These are phyloP conservation scores for Podargus strigoides DNA, from an alignment of 2,797 vertebrate genomes.

Conservation along the genomic window DNA sequence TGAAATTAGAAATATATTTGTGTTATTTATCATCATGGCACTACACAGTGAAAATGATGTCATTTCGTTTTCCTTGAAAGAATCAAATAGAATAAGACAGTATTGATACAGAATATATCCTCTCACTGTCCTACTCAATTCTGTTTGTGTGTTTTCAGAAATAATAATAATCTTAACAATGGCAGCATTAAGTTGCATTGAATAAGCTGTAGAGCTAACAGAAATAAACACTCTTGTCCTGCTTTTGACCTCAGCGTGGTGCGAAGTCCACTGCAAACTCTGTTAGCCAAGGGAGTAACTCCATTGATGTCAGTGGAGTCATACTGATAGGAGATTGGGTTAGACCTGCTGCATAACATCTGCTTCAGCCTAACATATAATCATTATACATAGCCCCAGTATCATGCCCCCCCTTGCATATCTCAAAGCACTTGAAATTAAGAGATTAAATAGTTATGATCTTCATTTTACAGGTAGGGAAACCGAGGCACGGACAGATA, in stretches of 20 bases:
- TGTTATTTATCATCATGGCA: constrained; percentile 49
- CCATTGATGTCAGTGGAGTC: background rate
- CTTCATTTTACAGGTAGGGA: background rate
- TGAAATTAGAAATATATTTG: constrained; percentile 63
- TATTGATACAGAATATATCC: background rate
- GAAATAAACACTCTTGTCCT: background rate
- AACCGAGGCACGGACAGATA: background rate
- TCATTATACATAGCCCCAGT: background rate
- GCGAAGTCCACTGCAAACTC: background rate
- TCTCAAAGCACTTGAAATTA: background rate
- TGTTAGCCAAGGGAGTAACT: background rate
- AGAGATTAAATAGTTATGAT: background rate
- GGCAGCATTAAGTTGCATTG: background rate
- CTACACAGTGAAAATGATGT: constrained; percentile 49
- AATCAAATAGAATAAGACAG: background rate
- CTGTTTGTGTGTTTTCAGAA: background rate
- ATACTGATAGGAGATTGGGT: background rate
- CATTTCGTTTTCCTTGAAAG: background rate
- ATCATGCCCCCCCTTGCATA: background rate
- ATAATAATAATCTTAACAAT: background rate
- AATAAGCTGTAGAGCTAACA: background rate
- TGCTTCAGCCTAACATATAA: background rate
- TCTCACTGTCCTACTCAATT: background rate
- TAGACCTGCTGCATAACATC: background rate
- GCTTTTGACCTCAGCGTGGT: background rate